Percentiles rank a stretch among this genome's conserved stretches.
These are phyloP conservation scores for Microplitis demolitor DNA, from an alignment of 1,140 invertebrate species.

Conservation along the genomic window DNA sequence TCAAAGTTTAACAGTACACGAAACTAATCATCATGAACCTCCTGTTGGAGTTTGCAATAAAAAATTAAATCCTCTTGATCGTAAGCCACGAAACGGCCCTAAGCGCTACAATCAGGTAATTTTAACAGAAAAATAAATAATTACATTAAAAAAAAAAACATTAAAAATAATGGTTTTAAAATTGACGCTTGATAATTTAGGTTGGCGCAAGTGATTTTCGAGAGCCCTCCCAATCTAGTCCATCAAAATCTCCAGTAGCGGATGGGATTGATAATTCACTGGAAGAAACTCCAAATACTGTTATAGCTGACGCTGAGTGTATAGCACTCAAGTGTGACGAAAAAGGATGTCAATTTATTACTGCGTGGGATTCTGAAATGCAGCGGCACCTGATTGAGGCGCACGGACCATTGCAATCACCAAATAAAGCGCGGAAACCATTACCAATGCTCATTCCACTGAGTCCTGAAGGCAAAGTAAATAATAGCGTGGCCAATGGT, in stretches of 20 bases:
- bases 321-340: constrained; percentile 57
- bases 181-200: constrained; percentile 24
- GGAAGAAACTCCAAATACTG: constrained; percentile 32
- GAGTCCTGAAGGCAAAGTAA: constrained; percentile 34
- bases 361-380: constrained; percentile 64
- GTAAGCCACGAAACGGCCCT: constrained; percentile 58
- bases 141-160: background rate
- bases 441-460: constrained; percentile 53
- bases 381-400: constrained; percentile 53
- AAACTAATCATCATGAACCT: constrained; percentile 86
- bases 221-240: constrained; percentile 20
- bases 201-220: constrained; percentile 56
- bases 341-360: constrained; percentile 62
- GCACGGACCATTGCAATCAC: constrained; percentile 44
- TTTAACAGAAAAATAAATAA: background rate
- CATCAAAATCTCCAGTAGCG: constrained; percentile 28
- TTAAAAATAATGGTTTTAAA: background rate
- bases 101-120: constrained; percentile 58
- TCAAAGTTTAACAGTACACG: constrained; percentile 89
- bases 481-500: constrained; percentile 23
- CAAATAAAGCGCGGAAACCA: constrained; percentile 48
- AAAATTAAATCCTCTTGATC: constrained; percentile 56
- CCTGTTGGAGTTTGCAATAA: constrained; percentile 67
- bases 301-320: constrained; percentile 48
- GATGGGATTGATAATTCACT: constrained; percentile 29